Conservation (phyloP, 2,113 vertebrate species). For the Petrocephalus microphthalmus region DNA sequence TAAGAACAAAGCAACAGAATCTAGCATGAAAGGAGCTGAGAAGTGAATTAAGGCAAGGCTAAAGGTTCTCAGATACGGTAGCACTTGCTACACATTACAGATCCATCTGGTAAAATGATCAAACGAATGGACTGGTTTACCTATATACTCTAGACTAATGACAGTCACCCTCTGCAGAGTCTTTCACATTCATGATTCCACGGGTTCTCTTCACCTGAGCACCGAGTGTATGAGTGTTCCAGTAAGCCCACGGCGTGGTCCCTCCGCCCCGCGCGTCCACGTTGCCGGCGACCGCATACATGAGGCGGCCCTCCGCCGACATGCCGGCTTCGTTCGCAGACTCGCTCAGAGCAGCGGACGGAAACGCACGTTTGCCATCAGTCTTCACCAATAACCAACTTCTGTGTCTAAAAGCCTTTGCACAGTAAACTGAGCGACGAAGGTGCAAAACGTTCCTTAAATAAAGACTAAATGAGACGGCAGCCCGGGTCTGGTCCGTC, state of each 20-base stretch:
- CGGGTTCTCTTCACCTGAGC: constrained; percentile 25
- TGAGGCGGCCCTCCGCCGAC: neutral
- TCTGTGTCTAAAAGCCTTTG: constrained; percentile 27
- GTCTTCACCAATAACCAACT: constrained; percentile 29
- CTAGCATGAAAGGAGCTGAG: constrained; percentile 3
- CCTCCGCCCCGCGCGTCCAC: neutral
- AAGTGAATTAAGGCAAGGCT: constrained; percentile 10
- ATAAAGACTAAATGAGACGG: constrained; percentile 21
- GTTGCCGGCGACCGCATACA: neutral
- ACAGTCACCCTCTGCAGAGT: neutral
- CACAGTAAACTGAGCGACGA: constrained; percentile 28
- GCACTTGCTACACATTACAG: constrained; percentile 7
- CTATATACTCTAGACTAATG: constrained; percentile 9
- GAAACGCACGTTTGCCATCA: constrained; percentile 22
- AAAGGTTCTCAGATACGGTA: neutral
- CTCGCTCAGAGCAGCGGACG: neutral
- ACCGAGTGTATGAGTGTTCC: constrained; percentile 33
- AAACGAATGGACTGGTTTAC: constrained; percentile 11
- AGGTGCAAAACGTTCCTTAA: constrained; percentile 27
- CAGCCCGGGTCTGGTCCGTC: neutral
- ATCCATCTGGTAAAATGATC: constrained; percentile 4
- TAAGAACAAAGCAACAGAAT: constrained; percentile 13
- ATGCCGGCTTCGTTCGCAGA: neutral
- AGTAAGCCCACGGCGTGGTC: constrained; percentile 25
- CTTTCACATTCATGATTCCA: constrained; percentile 43